Evolutionary conservation across 2,888 invertebrate species (phyloP), one percentile per base, ranked within the genome.

Genomic region (Rutpela maculata): DNA sequence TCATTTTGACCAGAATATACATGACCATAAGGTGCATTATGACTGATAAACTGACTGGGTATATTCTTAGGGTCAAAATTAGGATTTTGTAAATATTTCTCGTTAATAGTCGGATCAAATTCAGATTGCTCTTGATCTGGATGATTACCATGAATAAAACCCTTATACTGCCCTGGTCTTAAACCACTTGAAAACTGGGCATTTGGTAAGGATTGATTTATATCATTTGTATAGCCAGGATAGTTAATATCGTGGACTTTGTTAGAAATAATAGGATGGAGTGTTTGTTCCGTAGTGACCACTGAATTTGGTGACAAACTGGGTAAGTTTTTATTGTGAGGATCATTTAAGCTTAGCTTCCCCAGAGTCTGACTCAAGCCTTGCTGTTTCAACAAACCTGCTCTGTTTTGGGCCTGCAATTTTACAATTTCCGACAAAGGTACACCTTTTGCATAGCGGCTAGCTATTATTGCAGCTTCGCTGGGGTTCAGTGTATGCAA

Each of bases 401-500:
- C 76, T 68, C 82, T 84, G 6, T 82, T 71, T 19, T 85, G 80
- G 0, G 82, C 81, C 57, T 86, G 86, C 35, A 88, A 76, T 75
- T 86, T 83, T 5, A 88, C 88, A 56, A 86, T 84, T 82, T 90
- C 88, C 4, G 84, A 84, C 18, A 83, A 82, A 0, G 87, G 85
- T 11, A 88, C 73, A 35, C 86, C 86, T 75, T 85, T 85, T 0
- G 86, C 83, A 31, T 84, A 83, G 5, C 85, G 79, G 73, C 86
- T 86, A 7, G 86, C 80, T 59, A 89, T 82, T 38, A 88, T 80
- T 74, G 83, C 81, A 17, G 85, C 84, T 43, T 86, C 85, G 71
- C 65, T 81, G 69, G 73, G 85, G 74, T 75, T 81, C 55, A 80
- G 22, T 72, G 78, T 76, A 63, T 80, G 80, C 50, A 81, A 63